phyloP scores from a whole-genome alignment of 2,797 vertebrate species.

The Lepidocolaptes lacrymiger region DNA sequence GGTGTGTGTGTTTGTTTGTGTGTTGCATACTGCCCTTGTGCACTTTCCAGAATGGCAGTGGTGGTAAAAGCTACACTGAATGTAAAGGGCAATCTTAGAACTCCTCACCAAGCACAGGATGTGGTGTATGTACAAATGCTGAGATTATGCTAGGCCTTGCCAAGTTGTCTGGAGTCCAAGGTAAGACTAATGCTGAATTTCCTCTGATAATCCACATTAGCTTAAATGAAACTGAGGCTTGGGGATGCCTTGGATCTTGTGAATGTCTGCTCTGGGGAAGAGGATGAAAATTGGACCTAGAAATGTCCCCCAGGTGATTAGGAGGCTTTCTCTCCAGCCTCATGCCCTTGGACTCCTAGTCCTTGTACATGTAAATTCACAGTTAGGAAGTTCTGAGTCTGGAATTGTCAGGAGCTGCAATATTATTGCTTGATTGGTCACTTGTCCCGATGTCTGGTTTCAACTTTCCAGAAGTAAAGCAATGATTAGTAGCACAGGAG shows the following conservation, averaged over 20 bases:
- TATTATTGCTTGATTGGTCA: neutral
- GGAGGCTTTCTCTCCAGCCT: neutral
- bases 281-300: neutral
- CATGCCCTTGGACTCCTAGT: neutral
- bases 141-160: neutral
- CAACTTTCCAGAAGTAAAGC: neutral
- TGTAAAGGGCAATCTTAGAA: neutral
- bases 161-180: neutral
- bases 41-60: neutral
- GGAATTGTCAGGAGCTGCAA: neutral
- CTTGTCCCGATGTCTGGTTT: neutral
- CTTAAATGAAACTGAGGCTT: neutral
- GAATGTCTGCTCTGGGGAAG: neutral
- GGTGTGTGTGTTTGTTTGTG: accelerated
- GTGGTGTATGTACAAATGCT: neutral
- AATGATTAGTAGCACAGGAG: neutral
- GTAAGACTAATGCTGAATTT: neutral
- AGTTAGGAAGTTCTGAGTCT: neutral
- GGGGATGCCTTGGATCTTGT: neutral
- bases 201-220: neutral
- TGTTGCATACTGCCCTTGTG: neutral
- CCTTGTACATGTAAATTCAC: neutral
- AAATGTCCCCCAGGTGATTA: neutral
- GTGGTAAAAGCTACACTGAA: neutral
- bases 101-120: neutral